phyloP scores from a whole-genome alignment of 2,797 vertebrate species.

The Furcifer pardalis region DNA sequence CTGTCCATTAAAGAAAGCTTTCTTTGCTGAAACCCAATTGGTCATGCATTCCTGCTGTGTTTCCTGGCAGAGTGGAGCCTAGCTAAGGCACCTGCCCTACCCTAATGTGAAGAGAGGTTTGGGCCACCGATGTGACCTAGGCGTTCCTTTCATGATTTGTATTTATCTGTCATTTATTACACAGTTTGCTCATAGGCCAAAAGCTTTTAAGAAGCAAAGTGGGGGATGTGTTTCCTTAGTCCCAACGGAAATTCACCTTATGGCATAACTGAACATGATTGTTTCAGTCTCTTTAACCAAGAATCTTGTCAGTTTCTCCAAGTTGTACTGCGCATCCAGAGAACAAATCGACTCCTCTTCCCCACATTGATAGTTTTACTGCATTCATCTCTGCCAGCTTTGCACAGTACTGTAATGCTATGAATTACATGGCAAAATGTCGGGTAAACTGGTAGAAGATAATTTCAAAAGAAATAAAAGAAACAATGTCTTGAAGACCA shows the following conservation, averaged over 20 bases:
- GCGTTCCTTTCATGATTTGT: conserved; percentile 34
- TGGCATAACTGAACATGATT: conserved; percentile 42
- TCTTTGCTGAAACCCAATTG: conserved; percentile 81
- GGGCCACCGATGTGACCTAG: conserved; percentile 45
- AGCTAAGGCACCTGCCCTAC: conserved; percentile 78
- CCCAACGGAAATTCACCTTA: conserved; percentile 54
- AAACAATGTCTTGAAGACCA: neutral
- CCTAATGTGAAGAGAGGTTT: conserved; percentile 47
- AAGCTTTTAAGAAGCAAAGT: conserved; percentile 35
- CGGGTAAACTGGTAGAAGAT: neutral
- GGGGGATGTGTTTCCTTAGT: conserved; percentile 39
- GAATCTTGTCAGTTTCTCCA: neutral
- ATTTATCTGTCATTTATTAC: conserved; percentile 76
- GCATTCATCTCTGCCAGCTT: too few species aligned
- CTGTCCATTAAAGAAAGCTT: conserved; percentile 81
- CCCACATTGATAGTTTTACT: too few species aligned
- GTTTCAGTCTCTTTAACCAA: neutral
- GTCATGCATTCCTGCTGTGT: conserved; percentile 84
- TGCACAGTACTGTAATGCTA: neutral
- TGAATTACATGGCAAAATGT: neutral
- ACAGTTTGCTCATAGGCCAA: conserved; percentile 57
- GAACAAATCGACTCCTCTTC: neutral
- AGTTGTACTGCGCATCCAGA: neutral
- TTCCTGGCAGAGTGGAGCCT: conserved; percentile 75
- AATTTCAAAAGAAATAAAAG: neutral